These are phyloP conservation scores for Chrysaora quinquecirrha DNA, from an alignment of 30 jellyfish, hydroid and myxozoan species.

Conservation along the genomic window DNA sequence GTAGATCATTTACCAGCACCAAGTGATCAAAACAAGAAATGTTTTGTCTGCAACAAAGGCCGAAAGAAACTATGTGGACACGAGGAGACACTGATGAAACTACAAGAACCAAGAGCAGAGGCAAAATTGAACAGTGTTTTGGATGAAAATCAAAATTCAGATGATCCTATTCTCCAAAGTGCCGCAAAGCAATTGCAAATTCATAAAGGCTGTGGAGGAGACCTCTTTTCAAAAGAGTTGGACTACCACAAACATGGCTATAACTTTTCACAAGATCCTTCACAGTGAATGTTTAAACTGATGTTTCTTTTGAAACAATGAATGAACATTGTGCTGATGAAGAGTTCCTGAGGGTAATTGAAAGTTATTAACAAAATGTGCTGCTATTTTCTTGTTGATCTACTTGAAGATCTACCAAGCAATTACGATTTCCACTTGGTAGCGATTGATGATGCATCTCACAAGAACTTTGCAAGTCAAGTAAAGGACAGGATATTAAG, in stretches of 20 bases:
- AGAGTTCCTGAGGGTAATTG: neutral
- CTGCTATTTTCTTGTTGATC: neutral
- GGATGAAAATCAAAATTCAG: neutral
- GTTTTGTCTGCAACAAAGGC: neutral
- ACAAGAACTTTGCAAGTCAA: neutral
- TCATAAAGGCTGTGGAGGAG: neutral
- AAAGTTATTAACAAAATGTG: neutral
- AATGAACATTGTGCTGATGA: neutral
- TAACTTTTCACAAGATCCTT: neutral
- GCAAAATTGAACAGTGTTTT: neutral
- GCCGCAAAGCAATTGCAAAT: neutral
- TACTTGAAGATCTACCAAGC: neutral
- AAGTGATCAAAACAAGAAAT: neutral
- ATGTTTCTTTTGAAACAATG: neutral
- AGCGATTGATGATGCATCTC: neutral
- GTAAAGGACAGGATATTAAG: neutral
- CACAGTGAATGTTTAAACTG: neutral
- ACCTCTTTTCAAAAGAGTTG: neutral
- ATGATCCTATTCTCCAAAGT: neutral
- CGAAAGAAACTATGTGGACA: neutral
- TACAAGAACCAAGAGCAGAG: neutral
- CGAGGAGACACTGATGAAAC: neutral
- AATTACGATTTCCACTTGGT: neutral
- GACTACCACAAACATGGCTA: neutral
- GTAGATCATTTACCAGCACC: neutral